phyloP scores from a whole-genome alignment of 2,113 vertebrate species.

The Perca fluviatilis region DNA sequence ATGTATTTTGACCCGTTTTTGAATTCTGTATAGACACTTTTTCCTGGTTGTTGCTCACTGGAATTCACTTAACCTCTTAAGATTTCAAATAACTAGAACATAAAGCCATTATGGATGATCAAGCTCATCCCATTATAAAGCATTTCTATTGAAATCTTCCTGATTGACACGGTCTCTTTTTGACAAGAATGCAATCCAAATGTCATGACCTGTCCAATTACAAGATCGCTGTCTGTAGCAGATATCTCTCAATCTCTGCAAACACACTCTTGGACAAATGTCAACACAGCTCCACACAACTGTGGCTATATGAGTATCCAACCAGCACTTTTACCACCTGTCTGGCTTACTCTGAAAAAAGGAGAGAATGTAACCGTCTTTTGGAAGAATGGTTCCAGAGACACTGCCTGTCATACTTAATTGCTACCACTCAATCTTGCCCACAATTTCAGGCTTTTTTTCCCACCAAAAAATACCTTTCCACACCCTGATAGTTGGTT shows the following conservation, averaged over 20 bases:
- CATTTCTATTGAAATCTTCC: background rate
- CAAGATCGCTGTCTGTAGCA: background rate
- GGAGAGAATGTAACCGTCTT: background rate
- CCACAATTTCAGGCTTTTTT: background rate
- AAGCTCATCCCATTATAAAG: background rate
- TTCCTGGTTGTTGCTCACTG: background rate
- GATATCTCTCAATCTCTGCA: background rate
- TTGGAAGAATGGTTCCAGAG: constrained; percentile 13
- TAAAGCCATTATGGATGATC: background rate
- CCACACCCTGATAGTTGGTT: background rate
- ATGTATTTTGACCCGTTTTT: background rate
- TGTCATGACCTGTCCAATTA: constrained; percentile 6
- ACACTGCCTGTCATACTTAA: background rate
- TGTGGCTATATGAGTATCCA: background rate
- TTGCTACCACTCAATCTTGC: background rate
- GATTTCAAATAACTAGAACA: background rate
- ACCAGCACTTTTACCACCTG: background rate
- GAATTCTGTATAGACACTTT: background rate
- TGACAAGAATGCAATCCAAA: background rate
- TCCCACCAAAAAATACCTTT: background rate
- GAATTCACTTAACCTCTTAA: background rate
- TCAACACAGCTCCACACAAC: background rate
- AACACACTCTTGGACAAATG: background rate
- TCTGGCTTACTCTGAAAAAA: background rate
- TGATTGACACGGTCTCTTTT: background rate